Conservation (phyloP, 2,888 invertebrate genomes). For the Aquatica leii region DNA sequence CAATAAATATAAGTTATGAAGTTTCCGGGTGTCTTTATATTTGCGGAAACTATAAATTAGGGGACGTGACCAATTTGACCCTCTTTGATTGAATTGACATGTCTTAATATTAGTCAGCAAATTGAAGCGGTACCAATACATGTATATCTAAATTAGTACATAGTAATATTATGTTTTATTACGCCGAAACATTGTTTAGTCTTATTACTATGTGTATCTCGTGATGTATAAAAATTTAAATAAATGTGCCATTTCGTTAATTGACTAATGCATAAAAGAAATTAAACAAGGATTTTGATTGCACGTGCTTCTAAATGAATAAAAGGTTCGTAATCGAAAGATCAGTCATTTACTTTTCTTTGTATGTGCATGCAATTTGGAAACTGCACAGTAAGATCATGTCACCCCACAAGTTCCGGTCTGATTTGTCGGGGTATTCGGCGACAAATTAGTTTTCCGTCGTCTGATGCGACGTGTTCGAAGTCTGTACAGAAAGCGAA, state of each 20-base stretch:
- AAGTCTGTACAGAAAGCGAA: conserved; percentile 31
- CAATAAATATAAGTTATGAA: too few species aligned
- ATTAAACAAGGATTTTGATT: not conserved
- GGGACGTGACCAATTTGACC: conserved; percentile 37
- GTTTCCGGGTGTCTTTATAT: not conserved
- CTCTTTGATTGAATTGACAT: conserved; percentile 26
- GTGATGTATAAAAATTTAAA: too few species aligned
- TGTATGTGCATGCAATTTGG: conserved; percentile 42
- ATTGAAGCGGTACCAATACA: conserved; percentile 18
- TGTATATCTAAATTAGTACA: too few species aligned
- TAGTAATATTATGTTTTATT: too few species aligned
- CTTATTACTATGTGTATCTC: too few species aligned
- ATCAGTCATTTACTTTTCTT: conserved; percentile 37
- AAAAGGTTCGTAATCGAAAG: conserved; percentile 1
- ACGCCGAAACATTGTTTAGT: too few species aligned
- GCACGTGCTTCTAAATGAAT: not conserved
- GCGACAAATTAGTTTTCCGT: conserved; percentile 53
- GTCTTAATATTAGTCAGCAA: conserved; percentile 23
- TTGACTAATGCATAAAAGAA: not conserved
- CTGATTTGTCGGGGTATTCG: conserved; percentile 49
- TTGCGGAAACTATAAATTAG: conserved; percentile 29
- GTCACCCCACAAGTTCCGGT: conserved; percentile 50
- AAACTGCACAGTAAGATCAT: conserved; percentile 46
- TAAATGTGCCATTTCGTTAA: not conserved
- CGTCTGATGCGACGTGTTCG: conserved; percentile 31